Evolutionary conservation across 1,140 invertebrate species (phyloP).

Genomic region (Limonius californicus): DNA sequence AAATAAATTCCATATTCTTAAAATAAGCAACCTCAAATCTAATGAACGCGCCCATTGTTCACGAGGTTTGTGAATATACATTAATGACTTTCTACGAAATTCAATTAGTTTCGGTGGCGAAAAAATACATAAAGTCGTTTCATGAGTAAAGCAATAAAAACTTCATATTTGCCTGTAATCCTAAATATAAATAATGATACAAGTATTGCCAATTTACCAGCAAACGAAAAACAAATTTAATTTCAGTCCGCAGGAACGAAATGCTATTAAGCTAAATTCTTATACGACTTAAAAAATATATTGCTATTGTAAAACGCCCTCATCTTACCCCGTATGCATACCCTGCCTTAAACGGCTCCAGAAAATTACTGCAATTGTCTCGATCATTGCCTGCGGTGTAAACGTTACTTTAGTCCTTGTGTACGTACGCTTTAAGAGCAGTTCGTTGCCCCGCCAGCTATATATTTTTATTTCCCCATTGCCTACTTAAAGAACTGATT

Average conservation of each 20-base stretch:
- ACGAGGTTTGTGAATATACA: not conserved
- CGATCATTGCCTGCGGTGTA: conserved; percentile 44
- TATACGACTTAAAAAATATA: conserved; percentile 41
- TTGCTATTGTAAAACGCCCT: conserved; percentile 35
- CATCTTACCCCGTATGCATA: conserved; percentile 28
- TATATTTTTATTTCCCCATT: conserved; percentile 49
- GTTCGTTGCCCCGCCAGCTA: conserved; percentile 32
- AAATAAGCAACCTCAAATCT: too few relatives aligned
- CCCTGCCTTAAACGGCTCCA: conserved; percentile 32
- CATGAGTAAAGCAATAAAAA: not conserved
- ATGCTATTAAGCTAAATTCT: conserved; percentile 41
- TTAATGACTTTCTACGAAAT: not conserved
- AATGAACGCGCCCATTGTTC: too few relatives aligned
- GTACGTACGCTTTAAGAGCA: conserved; percentile 21
- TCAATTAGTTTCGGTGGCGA: too few relatives aligned
- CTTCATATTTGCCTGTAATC: conserved; percentile 1
- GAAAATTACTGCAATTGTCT: conserved; percentile 46
- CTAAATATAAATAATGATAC: conserved; percentile 1
- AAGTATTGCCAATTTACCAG: conserved; percentile 5
- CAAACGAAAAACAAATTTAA: conserved; percentile 30
- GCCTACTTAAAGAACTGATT: conserved; percentile 48
- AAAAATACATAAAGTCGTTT: too few relatives aligned
- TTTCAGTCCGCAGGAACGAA: conserved; percentile 33
- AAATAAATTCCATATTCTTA: too few relatives aligned
- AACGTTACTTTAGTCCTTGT: conserved; percentile 32